phyloP scores from a whole-genome alignment of 2,888 invertebrate genomes.

The Microdon myrmicae region DNA sequence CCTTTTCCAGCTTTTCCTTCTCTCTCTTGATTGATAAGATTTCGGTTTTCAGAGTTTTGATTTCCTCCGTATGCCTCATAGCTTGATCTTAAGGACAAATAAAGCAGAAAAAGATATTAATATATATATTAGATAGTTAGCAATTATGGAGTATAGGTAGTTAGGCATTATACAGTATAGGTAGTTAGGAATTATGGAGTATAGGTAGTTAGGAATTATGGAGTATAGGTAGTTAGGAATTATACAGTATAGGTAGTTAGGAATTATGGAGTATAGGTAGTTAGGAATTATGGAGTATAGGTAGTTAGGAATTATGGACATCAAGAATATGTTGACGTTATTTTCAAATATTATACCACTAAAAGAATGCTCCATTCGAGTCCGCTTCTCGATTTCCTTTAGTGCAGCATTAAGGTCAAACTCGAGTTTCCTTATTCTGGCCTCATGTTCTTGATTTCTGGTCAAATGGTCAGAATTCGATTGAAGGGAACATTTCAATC shows the following conservation, averaged over 20 bases:
- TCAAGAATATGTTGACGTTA: too few species aligned
- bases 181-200: neutral
- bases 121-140: neutral
- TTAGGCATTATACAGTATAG: neutral
- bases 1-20: slow-evolving; percentile 11
- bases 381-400: slow-evolving; percentile 1
- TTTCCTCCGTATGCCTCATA: slow-evolving; percentile 4
- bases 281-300: neutral
- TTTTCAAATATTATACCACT: neutral
- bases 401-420: slow-evolving; percentile 3
- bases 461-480: neutral
- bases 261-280: neutral
- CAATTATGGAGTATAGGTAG: too few species aligned
- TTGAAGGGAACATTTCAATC: slow-evolving; percentile 3
- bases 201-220: too few species aligned
- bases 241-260: neutral
- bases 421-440: slow-evolving; percentile 1
- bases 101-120: neutral
- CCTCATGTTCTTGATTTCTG: slow-evolving; percentile 10
- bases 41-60: slow-evolving; percentile 1
- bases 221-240: too few species aligned
- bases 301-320: too few species aligned
- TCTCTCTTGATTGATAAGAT: neutral
- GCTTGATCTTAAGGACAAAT: slow-evolving; percentile 12
- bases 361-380: neutral